Base-by-base conservation (phyloP, 2,888 invertebrate species). In the Agrochola lota region DNA sequence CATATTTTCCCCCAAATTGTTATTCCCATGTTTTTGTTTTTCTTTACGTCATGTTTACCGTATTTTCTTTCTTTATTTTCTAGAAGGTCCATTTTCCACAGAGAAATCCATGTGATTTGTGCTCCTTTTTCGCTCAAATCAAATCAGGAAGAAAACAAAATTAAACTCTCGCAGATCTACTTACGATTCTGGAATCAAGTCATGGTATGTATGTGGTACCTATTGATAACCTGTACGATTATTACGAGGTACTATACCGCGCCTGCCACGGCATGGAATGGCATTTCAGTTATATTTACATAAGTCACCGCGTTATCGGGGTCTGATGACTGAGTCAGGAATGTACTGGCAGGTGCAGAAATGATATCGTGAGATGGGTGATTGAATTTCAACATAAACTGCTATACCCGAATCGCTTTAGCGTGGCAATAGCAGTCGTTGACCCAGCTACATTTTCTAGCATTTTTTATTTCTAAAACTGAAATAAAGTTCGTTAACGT, bases 251-350 rank as follows among this genome's bases (percentile, higher is more conserved):
- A 74, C 55, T 40, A 60, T 35, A 74, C 59, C 57, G 69, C 43
- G 64, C 71, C 77, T 20, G 74, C 69, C 71, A 55, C 77, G 62
- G 26, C 64, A 52, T 35, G 49, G 83, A 86, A 80, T 86, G 76
- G 62, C 62, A 83, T 86, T 84, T 86, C 75, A 84, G 79, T 43
- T 49, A 71, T 84, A 84, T 86, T 84, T 79, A 83, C 85, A 83
- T 85, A 85, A 85, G 80, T 77, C 84, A 74, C 72, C 11, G 62
- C 63, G 73, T 80, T 86, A 85, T 85, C 84, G 73, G 57, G 2
- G 52, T 12, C 62, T 80, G 84, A 85, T 86, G 86, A 85, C 85
- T 74, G 84, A n/a, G 17, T 43, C 64, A 59, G 69, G 87, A 85
- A 85, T 86, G 85, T 85, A 86, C 80, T 63, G 71, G n/a, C 49